A percentile compares a stretch with the other conserved stretches of the same genome.
phyloP scores from a whole-genome alignment of 2,113 vertebrate genomes.

The Leiothrix lutea region DNA sequence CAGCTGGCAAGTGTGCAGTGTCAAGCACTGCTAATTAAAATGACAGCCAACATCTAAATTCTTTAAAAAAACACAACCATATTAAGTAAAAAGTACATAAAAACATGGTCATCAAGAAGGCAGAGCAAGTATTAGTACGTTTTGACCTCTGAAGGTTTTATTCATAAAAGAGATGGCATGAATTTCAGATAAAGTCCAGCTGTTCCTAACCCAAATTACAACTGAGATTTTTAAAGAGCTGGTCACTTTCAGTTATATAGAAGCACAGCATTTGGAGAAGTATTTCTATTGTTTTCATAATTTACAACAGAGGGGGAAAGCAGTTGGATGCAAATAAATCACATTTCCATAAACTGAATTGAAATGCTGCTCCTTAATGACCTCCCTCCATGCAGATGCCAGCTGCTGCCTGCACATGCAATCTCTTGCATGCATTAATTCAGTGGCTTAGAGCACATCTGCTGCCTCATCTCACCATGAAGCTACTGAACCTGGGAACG shows the following conservation, averaged over 20 bases:
- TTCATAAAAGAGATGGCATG: neutral
- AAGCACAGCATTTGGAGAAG: neutral
- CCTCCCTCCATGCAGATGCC: neutral
- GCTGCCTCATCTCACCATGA: neutral
- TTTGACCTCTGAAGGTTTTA: neutral
- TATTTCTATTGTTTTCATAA: neutral
- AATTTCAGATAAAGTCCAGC: neutral
- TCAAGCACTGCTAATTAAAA: neutral
- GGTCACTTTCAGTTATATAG: neutral
- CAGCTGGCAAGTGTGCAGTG: neutral
- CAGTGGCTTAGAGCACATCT: neutral
- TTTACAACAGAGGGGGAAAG: neutral
- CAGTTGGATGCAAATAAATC: neutral
- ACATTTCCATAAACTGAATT: neutral
- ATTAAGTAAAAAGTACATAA: neutral
- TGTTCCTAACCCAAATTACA: neutral
- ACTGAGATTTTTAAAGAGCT: neutral
- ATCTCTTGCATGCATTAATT: neutral
- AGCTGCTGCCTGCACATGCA: fast-evolving
- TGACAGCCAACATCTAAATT: neutral
- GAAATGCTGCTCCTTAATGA: neutral
- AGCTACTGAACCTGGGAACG: neutral
- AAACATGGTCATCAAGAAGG: neutral
- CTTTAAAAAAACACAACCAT: neutral
- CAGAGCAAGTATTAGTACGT: neutral